Evolutionary conservation across 2,113 vertebrate species (phyloP).

Genomic region (Leptobrachium ailaonicum): DNA sequence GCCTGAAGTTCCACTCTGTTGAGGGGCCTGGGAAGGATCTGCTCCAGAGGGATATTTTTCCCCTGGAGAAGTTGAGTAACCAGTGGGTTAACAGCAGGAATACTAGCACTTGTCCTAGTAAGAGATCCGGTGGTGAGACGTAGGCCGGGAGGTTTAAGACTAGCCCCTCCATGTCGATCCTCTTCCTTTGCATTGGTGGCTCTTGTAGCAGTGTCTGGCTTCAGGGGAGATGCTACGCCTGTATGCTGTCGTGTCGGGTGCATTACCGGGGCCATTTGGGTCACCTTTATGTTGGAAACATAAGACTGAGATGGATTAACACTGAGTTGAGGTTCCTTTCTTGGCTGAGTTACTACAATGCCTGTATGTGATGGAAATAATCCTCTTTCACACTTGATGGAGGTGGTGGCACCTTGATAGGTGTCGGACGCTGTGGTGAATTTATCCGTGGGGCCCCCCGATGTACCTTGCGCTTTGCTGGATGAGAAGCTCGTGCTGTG

Average conservation of each 20-base stretch:
- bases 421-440: not conserved
- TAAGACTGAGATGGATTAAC: conserved; percentile 31
- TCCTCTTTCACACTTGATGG: conserved; percentile 42
- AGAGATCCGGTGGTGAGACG: conserved; percentile 51
- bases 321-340: conserved; percentile 40
- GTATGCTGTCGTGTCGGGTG: conserved; percentile 10
- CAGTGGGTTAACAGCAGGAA: conserved; percentile 91
- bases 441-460: not conserved
- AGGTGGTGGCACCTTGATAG: not conserved
- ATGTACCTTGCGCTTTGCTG: not conserved
- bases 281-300: not conserved
- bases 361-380: conserved; percentile 11
- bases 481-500: not conserved
- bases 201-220: not conserved
- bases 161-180: not conserved
- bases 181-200: not conserved
- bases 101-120: conserved; percentile 72
- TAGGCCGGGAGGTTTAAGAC: conserved; percentile 59
- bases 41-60: conserved; percentile 88
- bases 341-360: conserved; percentile 10
- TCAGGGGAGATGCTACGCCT: not conserved
- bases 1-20: conserved; percentile 74
- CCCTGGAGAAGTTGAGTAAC: conserved; percentile 92
- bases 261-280: conserved; percentile 32
- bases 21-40: conserved; percentile 86